These are phyloP conservation scores for Orthonevra nobilis DNA, from an alignment of 2,888 invertebrate genomes.

Conservation along the genomic window DNA sequence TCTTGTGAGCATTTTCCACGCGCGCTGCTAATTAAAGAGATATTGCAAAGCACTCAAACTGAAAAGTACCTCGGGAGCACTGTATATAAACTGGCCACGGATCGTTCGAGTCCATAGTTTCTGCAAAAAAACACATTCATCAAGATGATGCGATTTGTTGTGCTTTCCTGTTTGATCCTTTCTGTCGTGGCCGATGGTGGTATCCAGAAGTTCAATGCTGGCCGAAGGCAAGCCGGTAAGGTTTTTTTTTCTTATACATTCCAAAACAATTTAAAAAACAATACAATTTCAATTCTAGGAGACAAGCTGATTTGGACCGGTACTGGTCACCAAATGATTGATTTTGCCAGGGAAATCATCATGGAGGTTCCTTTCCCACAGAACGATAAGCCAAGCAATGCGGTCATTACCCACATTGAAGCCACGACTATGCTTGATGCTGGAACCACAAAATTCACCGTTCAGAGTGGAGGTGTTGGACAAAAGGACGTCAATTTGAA, in stretches of 20 bases:
- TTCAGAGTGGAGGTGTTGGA: conserved; percentile 71
- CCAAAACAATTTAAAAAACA: too few relatives aligned
- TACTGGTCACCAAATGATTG: conserved; percentile 41
- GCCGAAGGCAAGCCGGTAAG: conserved; percentile 46
- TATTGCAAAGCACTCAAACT: too few relatives aligned
- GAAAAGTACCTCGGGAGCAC: too few relatives aligned
- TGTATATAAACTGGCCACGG: too few relatives aligned
- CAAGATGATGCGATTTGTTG: conserved; percentile 35
- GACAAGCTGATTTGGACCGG: conserved; percentile 59
- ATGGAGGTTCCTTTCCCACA: conserved; percentile 57
- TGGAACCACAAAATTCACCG: conserved; percentile 59
- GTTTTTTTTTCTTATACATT: too few relatives aligned
- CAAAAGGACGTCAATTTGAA: conserved; percentile 64
- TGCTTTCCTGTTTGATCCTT: conserved; percentile 39
- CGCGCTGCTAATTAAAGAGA: too few relatives aligned
- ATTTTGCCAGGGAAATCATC: conserved; percentile 39
- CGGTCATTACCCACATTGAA: conserved; percentile 66
- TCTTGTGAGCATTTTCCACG: too few relatives aligned
- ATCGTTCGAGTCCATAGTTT: too few relatives aligned
- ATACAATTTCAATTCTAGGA: conserved; percentile 8
- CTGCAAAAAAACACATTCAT: too few relatives aligned
- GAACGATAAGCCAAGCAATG: not conserved
- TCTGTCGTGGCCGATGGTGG: conserved; percentile 46
- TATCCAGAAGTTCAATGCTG: conserved; percentile 43
- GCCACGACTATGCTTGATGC: conserved; percentile 45